A percentile compares a stretch with the other conserved stretches of the same genome.
These are phyloP conservation scores for Phoxinus dragarum DNA, from an alignment of 2,797 vertebrate genomes.

Conservation along the genomic window DNA sequence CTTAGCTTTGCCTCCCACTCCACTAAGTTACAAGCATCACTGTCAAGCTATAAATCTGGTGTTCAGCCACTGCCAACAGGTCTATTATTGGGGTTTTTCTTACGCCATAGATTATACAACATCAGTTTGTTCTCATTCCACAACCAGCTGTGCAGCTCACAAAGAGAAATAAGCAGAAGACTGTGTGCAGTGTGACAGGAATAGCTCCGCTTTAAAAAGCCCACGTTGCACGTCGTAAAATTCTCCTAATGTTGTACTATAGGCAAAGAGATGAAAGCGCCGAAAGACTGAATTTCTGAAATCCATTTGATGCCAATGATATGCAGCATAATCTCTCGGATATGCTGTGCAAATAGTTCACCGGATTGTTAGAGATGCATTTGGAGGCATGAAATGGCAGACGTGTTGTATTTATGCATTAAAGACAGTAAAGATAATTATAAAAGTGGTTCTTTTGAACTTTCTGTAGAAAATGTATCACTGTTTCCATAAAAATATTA, in stretches of 20 bases:
- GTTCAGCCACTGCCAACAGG: conserved; percentile 34
- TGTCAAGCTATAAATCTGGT: conserved; percentile 38
- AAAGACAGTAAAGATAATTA: neutral
- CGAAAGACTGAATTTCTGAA: conserved; percentile 32
- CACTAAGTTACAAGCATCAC: conserved; percentile 32
- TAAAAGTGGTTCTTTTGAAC: neutral
- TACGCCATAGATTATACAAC: conserved; percentile 27
- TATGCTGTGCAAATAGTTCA: conserved; percentile 33
- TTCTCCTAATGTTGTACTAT: conserved; percentile 26
- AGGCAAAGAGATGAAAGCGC: conserved; percentile 51
- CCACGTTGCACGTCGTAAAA: neutral
- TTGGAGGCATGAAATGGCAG: neutral
- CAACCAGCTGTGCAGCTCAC: conserved; percentile 18
- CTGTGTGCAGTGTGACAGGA: conserved; percentile 36
- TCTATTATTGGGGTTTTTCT: neutral
- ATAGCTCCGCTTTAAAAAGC: conserved; percentile 35
- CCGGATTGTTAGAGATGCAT: conserved; percentile 45
- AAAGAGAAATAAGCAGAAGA: conserved; percentile 34
- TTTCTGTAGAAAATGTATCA: neutral
- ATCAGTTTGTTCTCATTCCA: conserved; percentile 15
- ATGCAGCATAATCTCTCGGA: conserved; percentile 22
- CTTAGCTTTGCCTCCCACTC: conserved; percentile 13
- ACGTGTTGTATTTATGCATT: neutral
- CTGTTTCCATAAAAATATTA: neutral
- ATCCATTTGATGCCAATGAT: conserved; percentile 45